Conservation (phyloP, 2,888 invertebrate species). For the Mamestra brassicae region DNA sequence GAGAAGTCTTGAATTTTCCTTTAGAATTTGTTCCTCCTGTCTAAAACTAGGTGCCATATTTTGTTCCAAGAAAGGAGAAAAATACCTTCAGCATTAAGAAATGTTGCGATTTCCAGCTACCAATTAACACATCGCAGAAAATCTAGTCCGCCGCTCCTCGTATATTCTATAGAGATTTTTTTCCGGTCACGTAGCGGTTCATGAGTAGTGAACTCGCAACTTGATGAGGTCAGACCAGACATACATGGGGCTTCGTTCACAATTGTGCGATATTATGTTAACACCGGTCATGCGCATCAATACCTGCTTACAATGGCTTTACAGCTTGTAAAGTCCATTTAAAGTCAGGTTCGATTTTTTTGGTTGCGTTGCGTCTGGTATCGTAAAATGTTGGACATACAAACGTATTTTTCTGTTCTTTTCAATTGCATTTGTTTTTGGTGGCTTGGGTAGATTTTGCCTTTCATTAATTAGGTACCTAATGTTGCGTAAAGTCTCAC, state of each 20-base stretch:
- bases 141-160: conserved; percentile 41
- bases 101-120: conserved; percentile 25
- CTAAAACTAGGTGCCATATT: neutral
- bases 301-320: conserved; percentile 57
- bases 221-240: conserved; percentile 79
- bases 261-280: conserved; percentile 66
- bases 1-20: neutral
- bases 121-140: conserved; percentile 60
- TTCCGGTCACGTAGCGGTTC: conserved; percentile 86
- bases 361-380: neutral
- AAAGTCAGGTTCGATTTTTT: neutral
- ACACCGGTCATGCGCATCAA: conserved; percentile 51
- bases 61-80: conserved; percentile 5
- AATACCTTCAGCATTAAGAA: conserved; percentile 11
- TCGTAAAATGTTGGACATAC: neutral
- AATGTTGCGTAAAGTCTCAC: neutral
- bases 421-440: neutral
- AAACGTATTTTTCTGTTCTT: neutral
- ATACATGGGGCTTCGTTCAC: conserved; percentile 66
- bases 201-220: conserved; percentile 71
- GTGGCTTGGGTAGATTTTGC: neutral
- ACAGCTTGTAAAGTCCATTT: conserved; percentile 34
- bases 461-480: neutral
- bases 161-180: conserved; percentile 63
- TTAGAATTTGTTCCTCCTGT: neutral